phyloP scores from a whole-genome alignment of 2,797 vertebrate species.

The Valencia hispanica region DNA sequence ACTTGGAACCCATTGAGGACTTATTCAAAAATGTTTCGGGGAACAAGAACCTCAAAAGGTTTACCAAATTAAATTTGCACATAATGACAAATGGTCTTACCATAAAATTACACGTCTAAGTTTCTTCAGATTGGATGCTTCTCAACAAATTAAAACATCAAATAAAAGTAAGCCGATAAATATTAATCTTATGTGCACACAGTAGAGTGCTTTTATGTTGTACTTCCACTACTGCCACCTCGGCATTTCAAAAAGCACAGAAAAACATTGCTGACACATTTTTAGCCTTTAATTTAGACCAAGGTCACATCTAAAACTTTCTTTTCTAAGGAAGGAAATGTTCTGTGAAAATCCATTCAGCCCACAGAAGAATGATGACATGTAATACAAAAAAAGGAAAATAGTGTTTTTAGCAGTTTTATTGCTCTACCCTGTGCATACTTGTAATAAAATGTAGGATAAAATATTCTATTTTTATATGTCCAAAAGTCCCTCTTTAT shows the following conservation, averaged over 20 bases:
- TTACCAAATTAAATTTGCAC: neutral
- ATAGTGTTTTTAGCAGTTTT: neutral
- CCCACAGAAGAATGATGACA: slow-evolving; percentile 10
- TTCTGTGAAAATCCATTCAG: slow-evolving; percentile 8
- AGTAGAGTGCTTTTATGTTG: neutral
- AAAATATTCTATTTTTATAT: neutral
- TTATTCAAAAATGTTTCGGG: neutral
- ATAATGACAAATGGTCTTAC: neutral
- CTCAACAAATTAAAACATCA: neutral
- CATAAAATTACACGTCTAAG: neutral
- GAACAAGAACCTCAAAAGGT: neutral
- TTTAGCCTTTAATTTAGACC: slow-evolving; percentile 22
- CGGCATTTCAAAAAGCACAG: slow-evolving; percentile 9
- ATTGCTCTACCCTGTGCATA: neutral
- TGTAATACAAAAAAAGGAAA: neutral
- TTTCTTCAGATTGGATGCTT: neutral
- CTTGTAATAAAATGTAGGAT: neutral
- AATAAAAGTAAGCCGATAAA: neutral
- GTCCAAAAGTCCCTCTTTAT: slow-evolving; percentile 8
- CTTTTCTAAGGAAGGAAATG: slow-evolving; percentile 12
- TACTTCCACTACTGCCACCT: slow-evolving; percentile 16
- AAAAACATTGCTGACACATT: neutral
- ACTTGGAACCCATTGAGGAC: neutral
- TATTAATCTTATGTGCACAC: neutral
- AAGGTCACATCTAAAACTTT: slow-evolving; percentile 55